Evolutionary conservation across 2,797 vertebrate species (phyloP).

Genomic region (Adrianichthys oophorus): DNA sequence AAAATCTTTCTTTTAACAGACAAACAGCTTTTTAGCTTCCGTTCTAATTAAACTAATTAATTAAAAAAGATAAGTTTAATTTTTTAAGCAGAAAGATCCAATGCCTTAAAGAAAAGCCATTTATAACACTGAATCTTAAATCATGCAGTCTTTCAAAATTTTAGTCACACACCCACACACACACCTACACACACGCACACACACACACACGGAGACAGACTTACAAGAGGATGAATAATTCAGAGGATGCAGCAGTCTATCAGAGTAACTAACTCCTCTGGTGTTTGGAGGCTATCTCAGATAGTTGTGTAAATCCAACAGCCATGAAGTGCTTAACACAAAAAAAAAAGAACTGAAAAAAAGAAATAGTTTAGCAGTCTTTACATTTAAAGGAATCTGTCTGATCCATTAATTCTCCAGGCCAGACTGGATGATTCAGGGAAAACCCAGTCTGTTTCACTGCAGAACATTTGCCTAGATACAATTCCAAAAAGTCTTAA

Average conservation of each 20-base stretch:
- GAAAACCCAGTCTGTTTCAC: constrained; percentile 24
- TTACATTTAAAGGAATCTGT: constrained; percentile 37
- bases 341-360: constrained; percentile 12
- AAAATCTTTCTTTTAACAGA: too few relatives aligned
- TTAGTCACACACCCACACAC: constrained; percentile 19
- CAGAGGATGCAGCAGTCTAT: constrained; percentile 39
- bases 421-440: constrained; percentile 5
- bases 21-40: too few relatives aligned
- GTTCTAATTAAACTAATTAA: too few relatives aligned
- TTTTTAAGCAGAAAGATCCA: constrained; percentile 1
- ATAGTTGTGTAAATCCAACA: constrained; percentile 35
- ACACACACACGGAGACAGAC: neutral
- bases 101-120: neutral
- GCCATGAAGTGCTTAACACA: constrained; percentile 41
- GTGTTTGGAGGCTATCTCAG: constrained; percentile 50
- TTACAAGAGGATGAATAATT: constrained; percentile 63
- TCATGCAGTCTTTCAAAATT: constrained; percentile 27
- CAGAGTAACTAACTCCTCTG: constrained; percentile 40
- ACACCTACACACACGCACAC: too few relatives aligned
- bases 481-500: constrained; percentile 15
- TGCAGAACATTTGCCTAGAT: constrained; percentile 1
- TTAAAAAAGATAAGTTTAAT: neutral
- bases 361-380: constrained; percentile 33
- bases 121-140: constrained; percentile 17
- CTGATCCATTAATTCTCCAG: constrained; percentile 31